phyloP scores from a whole-genome alignment of 2,113 vertebrate genomes.

The Vidua macroura region DNA sequence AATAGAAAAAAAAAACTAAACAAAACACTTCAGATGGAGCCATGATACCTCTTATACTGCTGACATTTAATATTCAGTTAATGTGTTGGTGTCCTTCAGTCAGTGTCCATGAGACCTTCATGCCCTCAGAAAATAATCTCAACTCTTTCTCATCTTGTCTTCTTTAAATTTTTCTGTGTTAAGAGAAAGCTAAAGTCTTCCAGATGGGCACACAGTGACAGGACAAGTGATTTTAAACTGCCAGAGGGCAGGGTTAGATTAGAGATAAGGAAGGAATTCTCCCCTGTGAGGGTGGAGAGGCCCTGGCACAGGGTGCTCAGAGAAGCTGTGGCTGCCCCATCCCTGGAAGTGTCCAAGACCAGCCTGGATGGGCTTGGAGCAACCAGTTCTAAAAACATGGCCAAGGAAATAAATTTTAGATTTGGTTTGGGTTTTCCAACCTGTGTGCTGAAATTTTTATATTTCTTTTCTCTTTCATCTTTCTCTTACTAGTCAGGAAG shows the following conservation, averaged over 20 bases:
- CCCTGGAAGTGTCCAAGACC: neutral
- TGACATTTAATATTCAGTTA: neutral
- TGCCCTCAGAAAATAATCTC: neutral
- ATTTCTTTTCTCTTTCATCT: neutral
- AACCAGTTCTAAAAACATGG: neutral
- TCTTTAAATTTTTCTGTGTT: neutral
- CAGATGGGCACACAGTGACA: neutral
- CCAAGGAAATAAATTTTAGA: neutral
- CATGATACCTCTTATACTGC: neutral
- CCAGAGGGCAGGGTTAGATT: neutral
- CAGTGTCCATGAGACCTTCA: neutral
- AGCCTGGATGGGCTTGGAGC: neutral
- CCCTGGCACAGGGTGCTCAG: neutral
- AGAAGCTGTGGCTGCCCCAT: neutral
- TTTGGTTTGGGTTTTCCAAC: neutral
- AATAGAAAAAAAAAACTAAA: neutral
- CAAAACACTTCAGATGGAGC: neutral
- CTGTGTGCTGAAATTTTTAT: neutral
- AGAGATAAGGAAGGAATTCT: neutral
- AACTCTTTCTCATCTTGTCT: neutral
- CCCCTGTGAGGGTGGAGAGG: rapidly evolving
- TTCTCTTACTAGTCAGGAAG: neutral
- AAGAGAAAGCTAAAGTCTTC: neutral
- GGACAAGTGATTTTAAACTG: neutral
- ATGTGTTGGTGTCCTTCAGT: neutral